Base-by-base conservation (phyloP, 1,140 invertebrate species). In the Leptinotarsa defecta region DNA sequence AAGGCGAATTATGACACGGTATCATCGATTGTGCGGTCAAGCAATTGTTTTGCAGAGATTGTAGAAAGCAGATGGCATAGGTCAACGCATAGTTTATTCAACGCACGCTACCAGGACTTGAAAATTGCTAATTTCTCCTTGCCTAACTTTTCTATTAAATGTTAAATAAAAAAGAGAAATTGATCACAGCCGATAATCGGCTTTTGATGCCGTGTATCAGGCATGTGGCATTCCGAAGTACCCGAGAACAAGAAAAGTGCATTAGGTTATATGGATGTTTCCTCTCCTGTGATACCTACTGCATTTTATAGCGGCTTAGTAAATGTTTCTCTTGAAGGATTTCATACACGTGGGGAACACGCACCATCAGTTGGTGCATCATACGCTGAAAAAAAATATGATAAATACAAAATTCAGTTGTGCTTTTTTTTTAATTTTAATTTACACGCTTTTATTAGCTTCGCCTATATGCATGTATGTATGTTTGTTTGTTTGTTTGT, bases 31-130 rank as follows among this genome's bases (percentile, higher is more conserved):
- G 52, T 57, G 8, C 34, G 52, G 52, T 57, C 52, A 57, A 57
- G 52, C 52, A 57, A 57, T 57, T 57, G 52, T 57, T 17, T 5
- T 57, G 52, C 52, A 19, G 15, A 13, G 52, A 57, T 57, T 57
- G 13, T 57, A 57, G 52, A 57, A 57, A 57, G 52, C 52, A 57
- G 52, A 57, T 15, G 52, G 52, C 52, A 57, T 57, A 57, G 52
- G 52, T 57, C 52, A 57, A 57, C 6, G n/a, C 52, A 8, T 15
- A 57, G n/a, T 19, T 13, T 57, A 57, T 57, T 57, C 52, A 57
- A 15, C 15, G n/a, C 52, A 57, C 52, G 52, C 34, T 43, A 15
- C 4, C n/a, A 19, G n/a, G n/a, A 57, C 52, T 19, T 4, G n/a
- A 57, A 15, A 57, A 57, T 57, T 19, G 13, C n/a, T n/a, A 57